Conservation (phyloP, 2,888 invertebrate genomes). For the Volucella inanis region DNA sequence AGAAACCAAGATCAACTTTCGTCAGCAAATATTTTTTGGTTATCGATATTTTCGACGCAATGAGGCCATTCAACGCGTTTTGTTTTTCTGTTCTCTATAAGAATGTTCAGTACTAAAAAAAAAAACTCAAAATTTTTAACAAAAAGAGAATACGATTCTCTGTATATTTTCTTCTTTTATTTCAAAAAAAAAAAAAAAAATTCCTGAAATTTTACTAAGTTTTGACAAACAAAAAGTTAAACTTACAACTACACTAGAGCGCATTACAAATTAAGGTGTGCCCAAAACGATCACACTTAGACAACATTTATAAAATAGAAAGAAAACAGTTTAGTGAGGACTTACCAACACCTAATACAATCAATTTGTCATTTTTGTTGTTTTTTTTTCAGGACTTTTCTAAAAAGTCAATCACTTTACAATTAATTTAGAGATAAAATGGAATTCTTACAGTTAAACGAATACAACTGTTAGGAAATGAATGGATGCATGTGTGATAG, state of each 20-base stretch:
- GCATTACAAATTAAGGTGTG: constrained; percentile 2
- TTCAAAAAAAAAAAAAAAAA: constrained; percentile 26
- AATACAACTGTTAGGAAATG: constrained; percentile 26
- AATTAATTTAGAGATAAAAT: constrained; percentile 52
- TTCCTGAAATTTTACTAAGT: constrained; percentile 29
- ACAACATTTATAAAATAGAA: constrained; percentile 35
- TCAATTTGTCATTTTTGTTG: constrained; percentile 37
- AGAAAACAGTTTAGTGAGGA: constrained; percentile 24
- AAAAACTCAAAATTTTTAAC: constrained; percentile 5
- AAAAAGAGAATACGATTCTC: constrained; percentile 40
- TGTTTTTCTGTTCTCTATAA: no score
- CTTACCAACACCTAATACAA: constrained; percentile 39
- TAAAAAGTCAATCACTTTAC: constrained; percentile 37
- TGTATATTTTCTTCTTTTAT: constrained; percentile 18
- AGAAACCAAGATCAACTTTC: no score
- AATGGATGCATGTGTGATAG: constrained; percentile 32
- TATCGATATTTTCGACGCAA: no score
- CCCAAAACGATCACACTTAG: constrained; percentile 20
- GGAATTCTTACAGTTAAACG: constrained; percentile 52
- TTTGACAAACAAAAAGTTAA: constrained; percentile 28
- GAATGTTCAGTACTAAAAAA: not conserved
- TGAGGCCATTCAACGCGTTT: no score
- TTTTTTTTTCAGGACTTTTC: not conserved
- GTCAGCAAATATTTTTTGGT: no score
- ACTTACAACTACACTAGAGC: constrained; percentile 33